Percentiles rank a stretch among this genome's conserved stretches.
Conservation (phyloP, 2,113 vertebrate species). For the Origma solitaria region DNA sequence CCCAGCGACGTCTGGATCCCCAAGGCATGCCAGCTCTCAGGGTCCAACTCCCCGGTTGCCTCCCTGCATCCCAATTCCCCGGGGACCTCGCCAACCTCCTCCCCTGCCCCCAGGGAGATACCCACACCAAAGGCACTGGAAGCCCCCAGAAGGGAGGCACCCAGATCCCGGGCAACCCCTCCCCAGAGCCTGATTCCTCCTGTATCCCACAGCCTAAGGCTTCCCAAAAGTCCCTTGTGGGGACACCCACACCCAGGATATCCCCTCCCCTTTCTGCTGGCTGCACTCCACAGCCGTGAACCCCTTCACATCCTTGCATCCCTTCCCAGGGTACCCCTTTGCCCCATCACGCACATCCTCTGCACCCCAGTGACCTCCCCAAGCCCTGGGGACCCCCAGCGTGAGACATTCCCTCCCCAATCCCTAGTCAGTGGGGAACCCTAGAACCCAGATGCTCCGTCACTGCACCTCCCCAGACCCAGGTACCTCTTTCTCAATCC, state of each 20-base stretch:
- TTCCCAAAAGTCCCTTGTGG: background rate
- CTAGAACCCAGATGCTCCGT: background rate
- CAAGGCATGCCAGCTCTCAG: background rate
- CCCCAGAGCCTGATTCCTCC: background rate
- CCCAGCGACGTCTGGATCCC: background rate
- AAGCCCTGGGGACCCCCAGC: background rate
- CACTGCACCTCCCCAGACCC: background rate
- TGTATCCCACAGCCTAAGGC: background rate
- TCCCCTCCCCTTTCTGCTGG: background rate
- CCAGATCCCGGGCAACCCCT: rapidly evolving
- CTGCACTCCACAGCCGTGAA: background rate
- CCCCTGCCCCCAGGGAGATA: background rate
- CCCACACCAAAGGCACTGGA: background rate
- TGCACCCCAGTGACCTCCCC: background rate
- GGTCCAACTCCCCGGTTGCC: rapidly evolving
- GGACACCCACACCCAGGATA: background rate
- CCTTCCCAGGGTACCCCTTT: background rate
- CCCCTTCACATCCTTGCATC: rapidly evolving
- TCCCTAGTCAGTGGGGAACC: no score
- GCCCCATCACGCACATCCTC: no score
- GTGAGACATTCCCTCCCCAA: background rate
- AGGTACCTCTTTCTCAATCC: background rate
- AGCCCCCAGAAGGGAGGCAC: background rate
- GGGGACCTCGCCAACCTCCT: no score
- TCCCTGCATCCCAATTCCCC: background rate